Evolutionary conservation across 2,113 vertebrate species (phyloP), one percentile per base, ranked within the genome.

Genomic region (Castor canadensis): DNA sequence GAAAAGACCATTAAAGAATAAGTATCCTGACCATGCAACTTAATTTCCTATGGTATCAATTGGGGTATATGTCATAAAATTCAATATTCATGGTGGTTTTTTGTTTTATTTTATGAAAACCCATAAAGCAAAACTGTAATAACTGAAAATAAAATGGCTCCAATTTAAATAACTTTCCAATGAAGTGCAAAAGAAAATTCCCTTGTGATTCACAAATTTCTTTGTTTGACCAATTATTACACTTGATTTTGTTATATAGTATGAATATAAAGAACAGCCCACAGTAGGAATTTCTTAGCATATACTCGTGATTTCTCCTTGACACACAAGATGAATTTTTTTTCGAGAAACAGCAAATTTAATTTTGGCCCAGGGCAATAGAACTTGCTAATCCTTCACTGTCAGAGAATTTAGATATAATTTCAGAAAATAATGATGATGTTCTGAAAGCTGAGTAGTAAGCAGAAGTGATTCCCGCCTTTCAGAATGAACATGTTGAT

Each of bases 401-500:
- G 40, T 95, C 84, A 87, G 79, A 60, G n/a, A 95, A 85, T 82
- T 80, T 76, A 91, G 40, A 64, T 60, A 76, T 3, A 85, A 32
- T 86, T 95, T 82, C 54, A 35, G n/a, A 77, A 93, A 95, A 60
- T 77, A 35, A 82, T 96, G 72, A 64, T 52, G 40, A 38, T 83
- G 15, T 89, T 93, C 62, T 22, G 5, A 95, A 95, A 82, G 54
- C 54, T 69, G 28, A 40, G 45, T 76, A 52, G 58, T 35, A 95
- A 96, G 76, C 12, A 95, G 71, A 82, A 95, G 91, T 24, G 62
- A 91, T 60, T 22, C 5, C 8, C 56, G 26, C 16, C 2, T 82
- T 96, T 89, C 12, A 60, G 79, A 95, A 86, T 92, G 93, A 88
- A 81, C 58, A 71, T 87, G 76, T 88, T 58, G 81, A 76, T 93